Base-by-base conservation (phyloP, 1,140 invertebrate genomes). In the Zaprionus ornatus region DNA sequence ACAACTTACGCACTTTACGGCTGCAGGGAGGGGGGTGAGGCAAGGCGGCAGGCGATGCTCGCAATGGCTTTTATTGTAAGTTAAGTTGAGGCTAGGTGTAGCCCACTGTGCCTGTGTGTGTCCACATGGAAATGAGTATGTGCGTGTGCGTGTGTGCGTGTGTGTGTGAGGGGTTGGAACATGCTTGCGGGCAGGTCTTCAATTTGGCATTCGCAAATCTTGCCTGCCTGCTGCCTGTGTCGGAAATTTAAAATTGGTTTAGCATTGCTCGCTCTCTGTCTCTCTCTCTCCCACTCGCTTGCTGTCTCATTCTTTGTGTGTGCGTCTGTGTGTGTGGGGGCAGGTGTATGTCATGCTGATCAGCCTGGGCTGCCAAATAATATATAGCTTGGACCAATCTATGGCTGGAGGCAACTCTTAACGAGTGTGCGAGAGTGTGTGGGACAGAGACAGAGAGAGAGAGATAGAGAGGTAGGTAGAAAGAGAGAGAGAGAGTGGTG, bases 131-230 rank as follows among this genome's bases (percentile, higher is more conserved):
- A 7, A 32, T 3, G 29, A 10, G 29, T 32, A 10, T 29, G 48
- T 68, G 65, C 56, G 60, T 71, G 64, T 40, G 54, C 23, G 35
- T 50, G 48, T 50, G 50, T 32, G 56, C 55, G 74, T 35, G 66
- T 32, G 67, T 71, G 54, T 59, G 55, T 35, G 68, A 17, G 59
- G 45, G 67, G 80, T 25, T 66, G 68, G 59, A 68, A 65, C 45
- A 62, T 52, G 74, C 56, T 52, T 45, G 37, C 37, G 66, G 74
- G 40, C 59, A 56, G 62, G 63, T 65, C 55, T 75, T 73, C 67
- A 79, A 79, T 79, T 88, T 88, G 80, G 74, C 84, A 88, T 78
- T 88, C 80, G 85, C 84, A 88, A 90, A 90, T 88, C 85, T 80
- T 71, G 45, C 29, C 19, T 52, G 63, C 35, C 23, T 45, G 50